A percentile compares a stretch with the other conserved stretches of the same genome.
Evolutionary conservation across 2,113 vertebrate species (phyloP).

Genomic region (Ursus arctos): DNA sequence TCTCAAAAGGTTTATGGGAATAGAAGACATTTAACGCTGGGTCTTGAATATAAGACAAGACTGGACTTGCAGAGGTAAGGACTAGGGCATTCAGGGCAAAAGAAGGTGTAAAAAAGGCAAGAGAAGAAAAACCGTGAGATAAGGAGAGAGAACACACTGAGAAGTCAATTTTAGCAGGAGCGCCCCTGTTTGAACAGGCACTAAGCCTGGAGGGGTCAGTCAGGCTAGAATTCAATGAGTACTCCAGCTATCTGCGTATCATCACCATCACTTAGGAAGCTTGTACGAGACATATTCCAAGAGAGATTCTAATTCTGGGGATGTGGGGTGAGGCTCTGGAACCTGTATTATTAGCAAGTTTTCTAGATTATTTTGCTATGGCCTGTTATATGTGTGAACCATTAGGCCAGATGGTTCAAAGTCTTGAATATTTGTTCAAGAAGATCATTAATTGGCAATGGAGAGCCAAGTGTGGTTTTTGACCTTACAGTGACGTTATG

Average conservation of each 20-base stretch:
- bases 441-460: constrained; percentile 40
- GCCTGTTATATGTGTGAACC: not conserved
- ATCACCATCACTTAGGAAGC: not conserved
- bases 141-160: not conserved
- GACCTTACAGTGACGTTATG: not conserved
- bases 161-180: not conserved
- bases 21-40: constrained; percentile 5
- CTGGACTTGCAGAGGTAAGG: constrained; percentile 9
- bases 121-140: constrained; percentile 30
- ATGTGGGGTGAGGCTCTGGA: not conserved
- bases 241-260: not conserved
- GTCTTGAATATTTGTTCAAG: constrained; percentile 20
- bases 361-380: constrained; percentile 19
- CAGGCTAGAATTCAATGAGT: not conserved
- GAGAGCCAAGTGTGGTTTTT: constrained; percentile 5
- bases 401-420: not conserved
- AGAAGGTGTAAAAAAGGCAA: not conserved
- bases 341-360: constrained; percentile 6
- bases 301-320: not conserved
- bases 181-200: not conserved
- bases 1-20: constrained; percentile 30
- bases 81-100: not conserved
- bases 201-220: not conserved
- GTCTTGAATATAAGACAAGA: constrained; percentile 49
- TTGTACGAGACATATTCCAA: constrained; percentile 1